A percentile compares a stretch with the other conserved stretches of the same genome.
phyloP scores from a whole-genome alignment of 2,888 invertebrate genomes.

The Pollenia angustigena region DNA sequence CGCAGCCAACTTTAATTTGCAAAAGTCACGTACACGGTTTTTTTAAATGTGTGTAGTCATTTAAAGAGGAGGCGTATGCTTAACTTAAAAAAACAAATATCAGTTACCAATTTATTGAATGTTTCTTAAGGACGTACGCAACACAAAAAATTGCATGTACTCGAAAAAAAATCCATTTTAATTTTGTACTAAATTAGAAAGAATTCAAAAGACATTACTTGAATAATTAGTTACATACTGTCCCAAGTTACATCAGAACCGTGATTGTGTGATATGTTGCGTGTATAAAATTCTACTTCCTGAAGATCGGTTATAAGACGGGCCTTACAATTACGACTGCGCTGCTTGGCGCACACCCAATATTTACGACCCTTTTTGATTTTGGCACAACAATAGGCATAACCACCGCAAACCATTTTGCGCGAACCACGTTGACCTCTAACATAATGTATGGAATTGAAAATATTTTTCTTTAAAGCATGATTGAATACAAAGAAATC shows the following conservation, averaged over 20 bases:
- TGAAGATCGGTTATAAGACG: constrained; percentile 79
- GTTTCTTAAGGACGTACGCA: too few relatives aligned
- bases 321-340: constrained; percentile 81
- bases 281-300: constrained; percentile 77
- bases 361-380: constrained; percentile 79
- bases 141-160: too few relatives aligned
- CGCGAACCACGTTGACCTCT: constrained; percentile 80
- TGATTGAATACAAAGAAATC: constrained; percentile 41
- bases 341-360: constrained; percentile 81
- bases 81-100: not conserved
- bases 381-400: constrained; percentile 80
- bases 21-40: not conserved
- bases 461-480: constrained; percentile 44
- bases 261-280: constrained; percentile 80
- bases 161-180: too few relatives aligned
- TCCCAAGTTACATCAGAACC: constrained; percentile 8
- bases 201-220: too few relatives aligned
- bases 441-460: constrained; percentile 76
- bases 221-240: too few relatives aligned
- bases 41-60: too few relatives aligned
- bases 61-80: too few relatives aligned
- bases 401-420: constrained; percentile 79
- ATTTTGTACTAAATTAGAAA: too few relatives aligned
- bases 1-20: not conserved
- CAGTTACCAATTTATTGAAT: not conserved